These are phyloP conservation scores for Parotocinclus haroldoi DNA, from an alignment of 2,797 vertebrate genomes.

Conservation along the genomic window DNA sequence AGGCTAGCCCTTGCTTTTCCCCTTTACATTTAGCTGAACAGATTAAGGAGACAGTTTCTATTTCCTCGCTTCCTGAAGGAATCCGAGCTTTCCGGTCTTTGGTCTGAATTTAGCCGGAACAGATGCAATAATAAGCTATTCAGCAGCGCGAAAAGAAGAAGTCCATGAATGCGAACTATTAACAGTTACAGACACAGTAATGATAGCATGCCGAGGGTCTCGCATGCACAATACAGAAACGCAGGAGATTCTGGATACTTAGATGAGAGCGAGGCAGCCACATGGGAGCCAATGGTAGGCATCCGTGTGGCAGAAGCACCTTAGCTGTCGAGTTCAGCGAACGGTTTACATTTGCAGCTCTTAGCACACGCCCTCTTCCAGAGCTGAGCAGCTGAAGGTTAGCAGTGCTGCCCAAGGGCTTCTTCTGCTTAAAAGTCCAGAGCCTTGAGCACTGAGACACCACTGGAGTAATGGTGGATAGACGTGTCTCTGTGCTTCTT, in stretches of 20 bases:
- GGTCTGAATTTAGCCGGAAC: conserved; percentile 3
- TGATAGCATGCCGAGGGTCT: conserved; percentile 17
- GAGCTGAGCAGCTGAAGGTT: too few species aligned
- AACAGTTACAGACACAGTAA: conserved; percentile 23
- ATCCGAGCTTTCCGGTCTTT: conserved; percentile 12
- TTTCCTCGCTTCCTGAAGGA: conserved; percentile 24
- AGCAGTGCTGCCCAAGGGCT: too few species aligned
- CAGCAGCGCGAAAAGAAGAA: conserved; percentile 1
- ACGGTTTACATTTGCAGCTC: neutral
- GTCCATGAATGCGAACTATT: neutral
- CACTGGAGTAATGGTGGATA: too few species aligned
- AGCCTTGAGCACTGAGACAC: too few species aligned
- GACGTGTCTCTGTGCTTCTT: too few species aligned
- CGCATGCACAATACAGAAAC: neutral
- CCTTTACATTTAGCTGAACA: conserved; percentile 6
- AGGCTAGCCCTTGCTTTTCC: neutral
- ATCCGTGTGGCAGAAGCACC: neutral
- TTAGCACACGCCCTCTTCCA: too few species aligned
- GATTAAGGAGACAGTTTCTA: conserved; percentile 19
- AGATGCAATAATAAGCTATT: conserved; percentile 22
- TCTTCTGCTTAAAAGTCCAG: too few species aligned
- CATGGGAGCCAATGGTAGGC: neutral
- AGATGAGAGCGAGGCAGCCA: neutral
- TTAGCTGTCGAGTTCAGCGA: neutral
- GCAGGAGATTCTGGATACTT: neutral